A percentile compares a stretch with the other conserved stretches of the same genome.
Evolutionary conservation across 2,797 vertebrate species (phyloP).

Genomic region (Spizella passerina): DNA sequence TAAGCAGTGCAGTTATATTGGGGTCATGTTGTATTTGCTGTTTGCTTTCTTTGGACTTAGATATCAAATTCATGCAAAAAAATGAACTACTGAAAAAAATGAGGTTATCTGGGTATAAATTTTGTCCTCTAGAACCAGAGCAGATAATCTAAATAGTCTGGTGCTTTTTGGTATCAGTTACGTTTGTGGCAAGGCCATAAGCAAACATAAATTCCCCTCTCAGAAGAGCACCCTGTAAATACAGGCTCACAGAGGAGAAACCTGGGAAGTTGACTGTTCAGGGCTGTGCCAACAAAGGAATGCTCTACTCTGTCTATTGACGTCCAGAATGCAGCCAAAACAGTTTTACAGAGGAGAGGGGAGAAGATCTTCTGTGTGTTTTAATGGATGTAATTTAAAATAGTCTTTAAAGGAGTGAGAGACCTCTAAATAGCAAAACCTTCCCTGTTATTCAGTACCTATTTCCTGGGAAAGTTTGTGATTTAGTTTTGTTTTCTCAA

Average conservation of each 20-base stretch:
- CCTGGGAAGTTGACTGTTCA: neutral
- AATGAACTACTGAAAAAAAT: neutral
- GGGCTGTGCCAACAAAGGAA: slow-evolving; percentile 7
- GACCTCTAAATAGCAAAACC: neutral
- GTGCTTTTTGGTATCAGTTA: neutral
- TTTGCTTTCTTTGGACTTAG: neutral
- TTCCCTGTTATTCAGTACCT: neutral
- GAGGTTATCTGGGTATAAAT: neutral
- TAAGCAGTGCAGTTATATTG: neutral
- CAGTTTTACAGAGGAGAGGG: neutral
- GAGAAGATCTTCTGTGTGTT: neutral
- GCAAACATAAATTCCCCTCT: slow-evolving; percentile 20
- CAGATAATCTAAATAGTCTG: neutral
- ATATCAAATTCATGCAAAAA: neutral
- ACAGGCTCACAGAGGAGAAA: neutral
- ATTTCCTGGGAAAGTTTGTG: neutral
- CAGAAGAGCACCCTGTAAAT: neutral
- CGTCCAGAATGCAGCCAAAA: neutral
- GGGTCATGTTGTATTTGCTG: neutral
- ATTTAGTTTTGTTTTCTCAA: neutral
- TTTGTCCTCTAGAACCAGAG: neutral
- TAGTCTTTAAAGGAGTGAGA: neutral
- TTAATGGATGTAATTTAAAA: neutral
- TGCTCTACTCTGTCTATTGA: neutral
- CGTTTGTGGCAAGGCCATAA: neutral